These are phyloP conservation scores for Cheilosia vulpina DNA, from an alignment of 2,888 invertebrate genomes.

Conservation along the genomic window DNA sequence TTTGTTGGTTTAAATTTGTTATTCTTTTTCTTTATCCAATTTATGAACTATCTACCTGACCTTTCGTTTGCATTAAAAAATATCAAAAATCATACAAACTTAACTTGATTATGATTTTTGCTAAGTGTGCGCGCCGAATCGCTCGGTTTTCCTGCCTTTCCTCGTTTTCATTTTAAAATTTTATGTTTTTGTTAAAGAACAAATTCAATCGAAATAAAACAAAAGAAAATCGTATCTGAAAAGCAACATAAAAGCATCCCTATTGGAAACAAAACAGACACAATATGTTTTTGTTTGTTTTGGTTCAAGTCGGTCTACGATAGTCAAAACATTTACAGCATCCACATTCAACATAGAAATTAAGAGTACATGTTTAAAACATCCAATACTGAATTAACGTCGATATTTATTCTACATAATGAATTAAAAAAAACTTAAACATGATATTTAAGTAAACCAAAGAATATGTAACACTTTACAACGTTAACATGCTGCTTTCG, in stretches of 20 bases:
- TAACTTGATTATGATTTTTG: constrained; percentile 1
- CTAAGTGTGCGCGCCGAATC: constrained; percentile 62
- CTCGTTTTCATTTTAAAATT: constrained; percentile 9
- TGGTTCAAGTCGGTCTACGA: constrained; percentile 10
- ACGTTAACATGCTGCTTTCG: constrained; percentile 55
- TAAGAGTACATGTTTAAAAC: constrained; percentile 9
- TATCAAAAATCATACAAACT: constrained; percentile 19
- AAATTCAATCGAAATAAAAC: not conserved
- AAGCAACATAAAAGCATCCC: constrained; percentile 53
- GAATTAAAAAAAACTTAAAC: constrained; percentile 7
- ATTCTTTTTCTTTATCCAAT: constrained; percentile 16
- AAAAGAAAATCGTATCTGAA: not conserved
- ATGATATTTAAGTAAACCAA: not conserved
- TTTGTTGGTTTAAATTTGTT: not conserved
- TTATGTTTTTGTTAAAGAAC: not conserved
- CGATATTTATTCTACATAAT: constrained; percentile 38
- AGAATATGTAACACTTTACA: constrained; percentile 31
- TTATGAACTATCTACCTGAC: constrained; percentile 22
- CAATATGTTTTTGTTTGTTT: constrained; percentile 13
- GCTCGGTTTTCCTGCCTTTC: constrained; percentile 58
- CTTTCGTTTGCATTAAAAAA: not conserved
- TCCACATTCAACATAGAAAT: constrained; percentile 27
- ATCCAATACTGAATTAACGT: constrained; percentile 46
- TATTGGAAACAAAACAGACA: constrained; percentile 32
- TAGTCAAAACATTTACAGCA: constrained; percentile 24